These are phyloP conservation scores for Micromussa lordhowensis DNA, from an alignment of 92 coral and sea anemone species.

Conservation along the genomic window DNA sequence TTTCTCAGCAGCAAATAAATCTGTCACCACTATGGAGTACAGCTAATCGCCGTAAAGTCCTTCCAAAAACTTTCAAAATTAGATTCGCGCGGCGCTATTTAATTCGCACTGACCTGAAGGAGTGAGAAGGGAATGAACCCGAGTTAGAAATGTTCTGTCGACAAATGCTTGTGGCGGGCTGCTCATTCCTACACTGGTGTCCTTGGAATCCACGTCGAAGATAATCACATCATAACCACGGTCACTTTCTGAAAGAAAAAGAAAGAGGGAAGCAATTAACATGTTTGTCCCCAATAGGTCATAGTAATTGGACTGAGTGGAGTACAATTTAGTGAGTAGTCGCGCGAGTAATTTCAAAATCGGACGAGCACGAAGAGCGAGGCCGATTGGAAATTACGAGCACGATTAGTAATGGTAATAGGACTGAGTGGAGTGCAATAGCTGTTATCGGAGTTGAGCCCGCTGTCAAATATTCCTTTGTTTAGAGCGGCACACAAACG, in stretches of 20 bases:
- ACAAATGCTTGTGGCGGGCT: conserved; percentile 82
- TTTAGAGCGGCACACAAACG: too few relatives aligned
- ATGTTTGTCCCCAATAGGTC: too few relatives aligned
- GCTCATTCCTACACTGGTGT: conserved; percentile 68
- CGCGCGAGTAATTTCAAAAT: too few relatives aligned
- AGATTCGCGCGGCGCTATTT: background rate
- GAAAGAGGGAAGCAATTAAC: too few relatives aligned
- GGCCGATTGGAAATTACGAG: too few relatives aligned
- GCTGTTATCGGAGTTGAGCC: too few relatives aligned
- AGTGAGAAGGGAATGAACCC: conserved; percentile 73
- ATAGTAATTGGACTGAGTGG: too few relatives aligned
- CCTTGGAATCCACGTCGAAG: conserved; percentile 87
- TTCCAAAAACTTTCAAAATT: background rate
- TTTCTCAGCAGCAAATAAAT: background rate
- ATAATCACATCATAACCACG: conserved; percentile 77
- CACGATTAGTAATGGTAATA: too few relatives aligned
- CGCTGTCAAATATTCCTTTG: too few relatives aligned
- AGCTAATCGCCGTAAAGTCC: background rate
- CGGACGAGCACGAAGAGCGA: too few relatives aligned
- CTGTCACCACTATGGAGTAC: background rate
- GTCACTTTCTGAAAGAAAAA: conserved; percentile 33
- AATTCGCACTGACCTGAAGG: conserved; percentile 45
- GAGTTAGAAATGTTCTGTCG: conserved; percentile 54
- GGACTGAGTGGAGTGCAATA: too few relatives aligned
- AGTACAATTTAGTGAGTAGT: too few relatives aligned